These are phyloP conservation scores for Polyodon spathula DNA, from an alignment of 2,113 vertebrate genomes.

Conservation along the genomic window DNA sequence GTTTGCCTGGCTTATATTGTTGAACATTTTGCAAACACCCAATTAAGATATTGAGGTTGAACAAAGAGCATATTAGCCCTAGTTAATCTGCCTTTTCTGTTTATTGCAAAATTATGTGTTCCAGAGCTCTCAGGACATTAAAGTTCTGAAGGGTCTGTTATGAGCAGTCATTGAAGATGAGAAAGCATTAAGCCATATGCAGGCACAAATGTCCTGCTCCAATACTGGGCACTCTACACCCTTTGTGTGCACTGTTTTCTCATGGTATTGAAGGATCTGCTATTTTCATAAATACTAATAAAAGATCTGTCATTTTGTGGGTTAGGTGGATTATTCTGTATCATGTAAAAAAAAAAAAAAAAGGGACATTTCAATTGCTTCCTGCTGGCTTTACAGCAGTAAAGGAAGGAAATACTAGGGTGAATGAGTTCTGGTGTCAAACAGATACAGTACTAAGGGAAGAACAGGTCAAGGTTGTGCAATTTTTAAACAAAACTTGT, in stretches of 20 bases:
- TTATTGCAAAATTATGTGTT: constrained; percentile 42
- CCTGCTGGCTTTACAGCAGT: too few species aligned
- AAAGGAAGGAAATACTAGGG: constrained; percentile 12
- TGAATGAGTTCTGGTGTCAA: neutral
- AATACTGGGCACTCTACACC: neutral
- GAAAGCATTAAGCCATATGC: constrained; percentile 3
- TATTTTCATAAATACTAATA: neutral
- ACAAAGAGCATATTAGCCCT: too few species aligned
- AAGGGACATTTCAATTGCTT: constrained; percentile 37
- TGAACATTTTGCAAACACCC: too few species aligned
- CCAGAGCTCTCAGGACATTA: constrained; percentile 23
- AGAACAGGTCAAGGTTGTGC: constrained; percentile 1
- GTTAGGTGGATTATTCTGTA: too few species aligned
- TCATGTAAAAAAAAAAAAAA: constrained; percentile 2
- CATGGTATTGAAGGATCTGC: neutral
- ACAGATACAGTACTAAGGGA: neutral
- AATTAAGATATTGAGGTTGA: too few species aligned
- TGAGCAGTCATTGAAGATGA: neutral
- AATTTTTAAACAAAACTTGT: too few species aligned
- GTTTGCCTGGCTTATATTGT: too few species aligned
- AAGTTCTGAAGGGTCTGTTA: neutral
- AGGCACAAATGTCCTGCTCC: neutral
- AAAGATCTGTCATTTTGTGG: neutral
- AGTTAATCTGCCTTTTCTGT: constrained; percentile 43
- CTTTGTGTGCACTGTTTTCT: neutral